phyloP scores from a whole-genome alignment of 2,888 invertebrate species.

The Suillia variegata region DNA sequence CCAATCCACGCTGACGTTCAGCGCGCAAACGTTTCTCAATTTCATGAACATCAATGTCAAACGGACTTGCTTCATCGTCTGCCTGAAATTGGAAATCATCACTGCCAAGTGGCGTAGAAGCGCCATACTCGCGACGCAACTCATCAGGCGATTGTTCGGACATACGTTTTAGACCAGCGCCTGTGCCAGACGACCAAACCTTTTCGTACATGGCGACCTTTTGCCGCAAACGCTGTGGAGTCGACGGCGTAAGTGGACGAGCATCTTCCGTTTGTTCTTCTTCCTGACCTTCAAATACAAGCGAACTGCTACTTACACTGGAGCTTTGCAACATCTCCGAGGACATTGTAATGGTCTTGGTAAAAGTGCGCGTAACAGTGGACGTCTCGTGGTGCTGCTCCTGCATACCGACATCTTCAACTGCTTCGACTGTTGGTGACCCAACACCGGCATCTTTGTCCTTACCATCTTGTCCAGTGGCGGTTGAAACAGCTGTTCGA shows the following conservation, averaged over 20 bases:
- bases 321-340: slow-evolving; percentile 32
- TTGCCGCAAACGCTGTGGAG: slow-evolving; percentile 68
- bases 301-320: slow-evolving; percentile 28
- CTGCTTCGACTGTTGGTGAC: slow-evolving; percentile 1
- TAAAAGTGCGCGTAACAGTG: slow-evolving; percentile 45
- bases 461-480: slow-evolving; percentile 1
- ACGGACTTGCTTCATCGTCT: slow-evolving; percentile 48
- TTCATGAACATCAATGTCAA: slow-evolving; percentile 66
- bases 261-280: slow-evolving; percentile 36
- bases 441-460: background rate
- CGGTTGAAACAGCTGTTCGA: slow-evolving; percentile 38
- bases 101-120: slow-evolving; percentile 37
- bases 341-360: slow-evolving; percentile 47
- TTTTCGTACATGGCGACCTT: slow-evolving; percentile 82
- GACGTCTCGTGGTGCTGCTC: slow-evolving; percentile 37
- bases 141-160: slow-evolving; percentile 53
- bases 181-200: slow-evolving; percentile 71
- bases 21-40: slow-evolving; percentile 66
- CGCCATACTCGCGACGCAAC: slow-evolving; percentile 48
- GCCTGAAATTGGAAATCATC: slow-evolving; percentile 24
- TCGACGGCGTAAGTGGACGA: slow-evolving; percentile 31
- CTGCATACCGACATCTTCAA: slow-evolving; percentile 33
- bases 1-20: slow-evolving; percentile 63
- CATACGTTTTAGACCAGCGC: slow-evolving; percentile 38
- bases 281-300: no score